Evolutionary conservation across 1,140 invertebrate genomes (phyloP), one percentile per base, ranked within the genome.

Genomic region (Drosophila bocki): DNA sequence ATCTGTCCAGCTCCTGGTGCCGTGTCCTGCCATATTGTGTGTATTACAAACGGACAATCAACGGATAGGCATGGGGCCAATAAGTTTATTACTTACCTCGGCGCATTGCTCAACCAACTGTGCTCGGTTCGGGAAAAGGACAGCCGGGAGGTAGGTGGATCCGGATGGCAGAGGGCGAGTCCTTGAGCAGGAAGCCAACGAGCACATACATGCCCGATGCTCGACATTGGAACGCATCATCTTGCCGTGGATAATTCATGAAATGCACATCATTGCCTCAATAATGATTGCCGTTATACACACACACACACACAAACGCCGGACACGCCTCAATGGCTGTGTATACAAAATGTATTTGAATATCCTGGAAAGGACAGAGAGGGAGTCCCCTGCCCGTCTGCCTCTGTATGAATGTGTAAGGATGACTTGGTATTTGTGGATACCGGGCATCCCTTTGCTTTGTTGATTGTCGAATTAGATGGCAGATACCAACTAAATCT

Each of bases 51-150:
- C 54, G 77, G 68, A 72, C 84, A 87, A 80, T 88, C 84, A 83
- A 78, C 61, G 54, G 64, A 65, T 67, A 80, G 77, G 68, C 84
- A 67, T 84, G 79, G 84, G 80, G 84, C 85, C 84, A 87, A 87
- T 88, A 88, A 87, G 84, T 87, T 87, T 87, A 88, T 88, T 87
- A 87, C 84, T 88, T 80, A 82, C 84, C 77, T 88, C 84, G 82
- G 60, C 76, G 85, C 85, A 87, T 78, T 87, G 84, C 62, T 80
- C 83, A 88, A 63, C 83, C 79, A 87, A 77, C 65, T 68, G 67
- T 75, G 57, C 6, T n/a, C 15, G 33, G 26, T 32, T n/a, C 32
- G 39, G 29, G 19, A 60, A 29, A 42, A 22, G 15, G 19, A 67
- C 6, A 37, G 50, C 50, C 37, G 29, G 22, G 3, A 37, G 75